Base-by-base conservation (phyloP, 2,113 vertebrate genomes). In the Oryzias woworae region DNA sequence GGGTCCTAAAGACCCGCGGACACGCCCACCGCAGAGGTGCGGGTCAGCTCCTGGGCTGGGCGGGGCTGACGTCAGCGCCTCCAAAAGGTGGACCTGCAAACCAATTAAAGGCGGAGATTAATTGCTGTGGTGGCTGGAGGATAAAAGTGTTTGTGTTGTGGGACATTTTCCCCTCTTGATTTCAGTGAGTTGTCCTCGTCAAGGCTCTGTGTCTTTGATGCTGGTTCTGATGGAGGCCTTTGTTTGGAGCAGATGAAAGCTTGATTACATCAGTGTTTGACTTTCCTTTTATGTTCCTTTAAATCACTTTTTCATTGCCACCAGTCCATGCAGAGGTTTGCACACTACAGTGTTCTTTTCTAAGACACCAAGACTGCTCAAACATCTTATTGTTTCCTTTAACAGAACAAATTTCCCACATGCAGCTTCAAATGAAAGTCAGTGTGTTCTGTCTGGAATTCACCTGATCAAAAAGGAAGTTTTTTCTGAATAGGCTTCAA, bases 1-100 rank as follows among this genome's bases (percentile, higher is more conserved):
- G 89, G 91, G 91, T 92, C 91, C 90, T 91, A 92, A 79, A 85
- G 67, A 28, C 8, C 31, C 1, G 42, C 22, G 75, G 75, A 76
- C 66, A 71, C 79, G 83, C 85, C 87, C 82, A 87, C 83, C 10
- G 59, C 16, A 65, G 70, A 20, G 73, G 79, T 77, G 58, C 55
- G 53, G 67, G 71, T 49, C 42, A 54, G 58, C 0, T 71, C 50
- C 28, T 68, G 20, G 15, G 53, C 31, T 3, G 74, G 61, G 54
- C 28, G 79, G 66, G 71, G 80, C 61, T 67, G 18, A 31, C 41
- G 23, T 18, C 75, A 64, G 41, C 17, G 46, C 53, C 45, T 24
- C 0, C 18, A 57, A 62, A 75, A 4, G 12, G 3, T 6, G 23
- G 26, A 51, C 12, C 46, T 31, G 20, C 5, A 41, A 53, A 65